Conservation (phyloP, 2,797 vertebrate species). For the Lutjanus campechanus region DNA sequence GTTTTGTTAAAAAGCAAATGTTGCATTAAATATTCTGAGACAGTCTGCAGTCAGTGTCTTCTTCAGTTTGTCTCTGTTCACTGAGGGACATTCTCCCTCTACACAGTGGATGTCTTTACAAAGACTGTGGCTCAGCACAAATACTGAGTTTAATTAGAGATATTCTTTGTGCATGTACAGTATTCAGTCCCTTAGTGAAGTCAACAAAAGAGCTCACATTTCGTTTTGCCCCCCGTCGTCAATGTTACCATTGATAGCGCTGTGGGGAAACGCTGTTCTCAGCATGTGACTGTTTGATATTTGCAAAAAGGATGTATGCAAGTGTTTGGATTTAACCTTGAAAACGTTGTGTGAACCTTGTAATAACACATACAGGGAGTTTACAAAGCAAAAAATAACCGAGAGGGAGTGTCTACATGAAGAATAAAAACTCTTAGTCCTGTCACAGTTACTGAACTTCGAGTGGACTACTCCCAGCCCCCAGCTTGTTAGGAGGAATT, state of each 20-base stretch:
- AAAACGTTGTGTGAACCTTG: not conserved
- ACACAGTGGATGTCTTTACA: constrained; percentile 50
- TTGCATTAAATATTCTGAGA: not conserved
- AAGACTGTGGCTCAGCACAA: constrained; percentile 11
- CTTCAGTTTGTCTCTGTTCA: constrained; percentile 10
- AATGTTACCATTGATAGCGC: constrained; percentile 34
- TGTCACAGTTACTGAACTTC: constrained; percentile 18
- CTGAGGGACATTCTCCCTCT: constrained; percentile 28
- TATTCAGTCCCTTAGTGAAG: constrained; percentile 3
- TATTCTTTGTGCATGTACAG: constrained; percentile 20
- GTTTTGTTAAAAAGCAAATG: not conserved
- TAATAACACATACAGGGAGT: not conserved
- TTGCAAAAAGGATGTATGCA: not conserved
- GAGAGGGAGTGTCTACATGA: not conserved
- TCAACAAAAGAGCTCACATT: constrained; percentile 52
- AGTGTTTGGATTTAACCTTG: not conserved
- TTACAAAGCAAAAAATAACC: not conserved
- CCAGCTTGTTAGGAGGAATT: constrained; percentile 40
- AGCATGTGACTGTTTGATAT: constrained; percentile 37
- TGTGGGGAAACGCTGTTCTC: constrained; percentile 1
- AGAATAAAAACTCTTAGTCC: not conserved
- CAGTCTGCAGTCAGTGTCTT: not conserved
- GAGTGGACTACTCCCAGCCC: not conserved
- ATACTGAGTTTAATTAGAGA: not conserved
- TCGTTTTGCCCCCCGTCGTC: constrained; percentile 31